Evolutionary conservation across 2,888 invertebrate species (phyloP).

Genomic region (Trichopria drosophilae): DNA sequence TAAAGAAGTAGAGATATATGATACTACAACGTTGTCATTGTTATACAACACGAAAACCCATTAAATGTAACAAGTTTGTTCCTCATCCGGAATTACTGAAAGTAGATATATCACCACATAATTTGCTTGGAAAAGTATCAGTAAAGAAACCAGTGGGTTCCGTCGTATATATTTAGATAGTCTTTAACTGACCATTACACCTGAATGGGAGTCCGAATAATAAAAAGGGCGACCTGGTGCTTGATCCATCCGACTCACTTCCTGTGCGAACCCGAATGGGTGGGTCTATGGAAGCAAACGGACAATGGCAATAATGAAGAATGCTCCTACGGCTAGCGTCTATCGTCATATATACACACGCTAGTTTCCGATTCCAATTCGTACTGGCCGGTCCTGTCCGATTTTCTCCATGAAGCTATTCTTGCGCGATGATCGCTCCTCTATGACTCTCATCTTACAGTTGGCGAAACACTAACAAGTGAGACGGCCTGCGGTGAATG

Average conservation of each 20-base stretch:
- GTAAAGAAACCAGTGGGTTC: slow-evolving; percentile 48
- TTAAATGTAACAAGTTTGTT: too few species aligned
- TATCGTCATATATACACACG: slow-evolving; percentile 13
- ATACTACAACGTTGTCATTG: too few species aligned
- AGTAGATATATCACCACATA: too few species aligned
- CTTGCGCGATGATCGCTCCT: slow-evolving; percentile 2
- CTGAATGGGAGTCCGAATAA: slow-evolving; percentile 51
- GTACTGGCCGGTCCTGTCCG: slow-evolving; percentile 29
- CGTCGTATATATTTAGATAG: slow-evolving; percentile 52
- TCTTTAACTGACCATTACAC: slow-evolving; percentile 58
- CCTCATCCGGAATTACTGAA: too few species aligned
- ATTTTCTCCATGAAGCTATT: slow-evolving; percentile 6
- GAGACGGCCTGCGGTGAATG: too few species aligned
- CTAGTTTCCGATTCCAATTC: slow-evolving; percentile 36
- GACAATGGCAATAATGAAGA: slow-evolving; percentile 54
- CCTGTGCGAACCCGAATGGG: slow-evolving; percentile 51
- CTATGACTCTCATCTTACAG: too few species aligned
- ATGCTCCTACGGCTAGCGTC: slow-evolving; percentile 41
- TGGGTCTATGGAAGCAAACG: slow-evolving; percentile 43
- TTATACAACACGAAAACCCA: too few species aligned
- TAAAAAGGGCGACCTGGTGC: slow-evolving; percentile 51
- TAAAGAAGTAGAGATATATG: not conserved
- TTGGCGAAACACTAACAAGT: too few species aligned
- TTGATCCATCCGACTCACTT: slow-evolving; percentile 57
- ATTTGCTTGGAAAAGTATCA: too few species aligned